Base-by-base conservation (phyloP, 1,140 invertebrate species). In the Protaetia brevitarsis region DNA sequence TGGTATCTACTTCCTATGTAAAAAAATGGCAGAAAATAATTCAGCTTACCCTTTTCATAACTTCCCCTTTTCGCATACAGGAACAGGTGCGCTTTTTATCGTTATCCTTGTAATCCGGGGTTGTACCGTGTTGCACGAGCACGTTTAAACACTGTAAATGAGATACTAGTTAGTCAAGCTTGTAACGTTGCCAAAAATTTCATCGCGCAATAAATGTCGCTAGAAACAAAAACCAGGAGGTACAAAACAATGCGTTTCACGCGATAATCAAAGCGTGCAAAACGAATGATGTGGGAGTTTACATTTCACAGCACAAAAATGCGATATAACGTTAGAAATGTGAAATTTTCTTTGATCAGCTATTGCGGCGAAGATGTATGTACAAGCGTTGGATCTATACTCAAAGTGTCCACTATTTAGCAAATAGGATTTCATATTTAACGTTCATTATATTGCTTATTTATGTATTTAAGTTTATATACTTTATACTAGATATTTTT, bases 71-170 rank as follows among this genome's bases (percentile, higher is more conserved):
- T 60, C 71, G 68, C 7, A 68, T 66, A 67, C 74, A 77, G 2
- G 76, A 73, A 69, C 76, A 77, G 10, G 59, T 45, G 23, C 67
- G 68, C 56, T 68, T 68, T 63, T 6, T 66, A 41, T 60, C 62
- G 36, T 27, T 71, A 16, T 77, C 74, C 72, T 81, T 78, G 71
- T 86, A 85, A 72, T 87, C 83, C 4, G 85, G 82, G 58, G 85
- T 83, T 10, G 89, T 90, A 8, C 87, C 88, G 72, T 89, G 86
- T 62, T 91, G 88, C 13, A 94, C 86, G 68, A 94, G 74, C 16
- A 91, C 81, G 71, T 89, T 90, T 41, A 94, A 78, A 77, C 88
- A 89, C 89, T 91, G 78, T 27, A 80, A 77, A 74, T 45, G 68
- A 65, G 65, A 66, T 65, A 8, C 26, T 19, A 36, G n/a, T 62